Conservation (phyloP, 2,797 vertebrate species). For the Arnoldichthys spilopterus region DNA sequence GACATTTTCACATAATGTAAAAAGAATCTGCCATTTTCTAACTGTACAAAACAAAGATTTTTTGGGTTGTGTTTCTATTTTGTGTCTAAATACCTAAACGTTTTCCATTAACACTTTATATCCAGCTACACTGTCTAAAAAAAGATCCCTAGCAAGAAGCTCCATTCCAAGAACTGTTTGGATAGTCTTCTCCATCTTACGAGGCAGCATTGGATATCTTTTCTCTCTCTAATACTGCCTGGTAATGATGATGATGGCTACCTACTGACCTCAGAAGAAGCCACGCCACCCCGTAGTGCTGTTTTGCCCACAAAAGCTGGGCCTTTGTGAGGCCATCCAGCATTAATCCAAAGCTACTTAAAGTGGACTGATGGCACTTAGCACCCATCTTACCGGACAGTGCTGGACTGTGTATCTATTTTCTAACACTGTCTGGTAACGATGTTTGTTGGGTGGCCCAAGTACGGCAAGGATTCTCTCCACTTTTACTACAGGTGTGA, state of each 20-base stretch:
- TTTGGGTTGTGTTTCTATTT: neutral
- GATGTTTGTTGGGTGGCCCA: constrained; percentile 95
- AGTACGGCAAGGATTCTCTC: constrained; percentile 57
- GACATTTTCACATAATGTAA: neutral
- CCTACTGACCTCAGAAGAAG: constrained; percentile 71
- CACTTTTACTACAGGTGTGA: neutral
- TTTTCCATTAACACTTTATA: neutral
- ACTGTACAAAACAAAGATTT: neutral
- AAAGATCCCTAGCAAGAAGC: neutral
- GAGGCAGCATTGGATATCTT: constrained; percentile 99
- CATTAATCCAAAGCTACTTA: constrained; percentile 37
- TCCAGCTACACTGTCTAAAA: neutral
- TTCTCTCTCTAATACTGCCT: constrained; percentile 99
- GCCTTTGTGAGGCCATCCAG: neutral
- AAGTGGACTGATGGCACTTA: constrained; percentile 78
- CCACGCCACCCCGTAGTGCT: constrained; percentile 52
- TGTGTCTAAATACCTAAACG: neutral
- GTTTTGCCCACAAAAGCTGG: neutral
- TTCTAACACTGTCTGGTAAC: constrained; percentile 99
- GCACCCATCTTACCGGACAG: constrained; percentile 99
- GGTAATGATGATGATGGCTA: constrained; percentile 99
- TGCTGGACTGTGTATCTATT: constrained; percentile 92
- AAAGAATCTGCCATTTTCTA: neutral
- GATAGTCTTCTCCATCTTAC: constrained; percentile 96
- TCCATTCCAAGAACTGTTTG: constrained; percentile 56